Base-by-base conservation (phyloP, 2,797 vertebrate genomes). In the Hydrocynus forskahlii region DNA sequence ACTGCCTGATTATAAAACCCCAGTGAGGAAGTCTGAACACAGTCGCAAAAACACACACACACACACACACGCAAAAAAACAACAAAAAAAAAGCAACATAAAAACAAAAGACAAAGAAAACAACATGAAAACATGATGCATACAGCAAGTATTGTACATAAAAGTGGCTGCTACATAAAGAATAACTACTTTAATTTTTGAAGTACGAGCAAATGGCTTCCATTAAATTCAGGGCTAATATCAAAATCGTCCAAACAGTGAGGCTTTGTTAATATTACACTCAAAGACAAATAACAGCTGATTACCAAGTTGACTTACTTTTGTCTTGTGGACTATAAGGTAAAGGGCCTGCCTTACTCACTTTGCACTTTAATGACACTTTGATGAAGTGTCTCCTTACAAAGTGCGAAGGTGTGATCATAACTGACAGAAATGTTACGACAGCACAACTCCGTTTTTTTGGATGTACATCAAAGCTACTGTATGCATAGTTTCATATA, bases 121-220 rank as follows among this genome's bases (percentile, higher is more conserved):
- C 2, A 14, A 52, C 10, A 52, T 13, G 13, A 52, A 62, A 8
- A 59, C 21, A 78, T 7, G 23, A 78, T 29, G 19, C n/a, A 45
- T 40, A 50, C 10, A 21, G 35, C 5, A 54, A 7, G 4, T 60
- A 60, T 7, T 14, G 19, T 57, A 54, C 57, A 25, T 43, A 10
- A 74, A 77, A 72, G 40, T 0, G 38, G 66, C 67, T 74, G 78
- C 75, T 85, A 87, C 84, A 83, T 82, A 68, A 60, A 78, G 8
- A 45, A 68, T 64, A 69, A 85, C 80, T 86, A 86, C 76, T 84
- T 85, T 35, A 2, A 3, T 35, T 35, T 35, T 35, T 85, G 10
- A 45, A 7, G 10, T 48, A 68, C 63, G 2, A 25, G 14, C 23
- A 76, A 52, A 16, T 75, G 75, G 76, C 76, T 75, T 81, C 63